Conservation (phyloP, 2,113 vertebrate genomes). For the Pithys albifrons region DNA sequence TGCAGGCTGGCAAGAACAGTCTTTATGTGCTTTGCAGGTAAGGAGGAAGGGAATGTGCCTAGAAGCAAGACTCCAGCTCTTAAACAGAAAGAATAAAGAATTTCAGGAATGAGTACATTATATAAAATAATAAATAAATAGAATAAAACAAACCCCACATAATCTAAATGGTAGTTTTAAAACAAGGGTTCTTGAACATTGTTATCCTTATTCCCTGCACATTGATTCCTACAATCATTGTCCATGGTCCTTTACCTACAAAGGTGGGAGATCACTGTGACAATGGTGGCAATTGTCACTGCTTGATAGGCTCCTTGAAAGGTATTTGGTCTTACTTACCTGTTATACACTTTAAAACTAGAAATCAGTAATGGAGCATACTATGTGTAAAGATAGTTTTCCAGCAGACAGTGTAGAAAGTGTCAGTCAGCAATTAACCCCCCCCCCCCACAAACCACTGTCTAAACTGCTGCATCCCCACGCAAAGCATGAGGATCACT, state of each 20-base stretch:
- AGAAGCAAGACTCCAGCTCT: not conserved
- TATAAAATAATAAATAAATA: constrained; percentile 10
- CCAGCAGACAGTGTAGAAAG: not conserved
- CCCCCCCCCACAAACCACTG: rapidly evolving
- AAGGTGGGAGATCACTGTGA: not conserved
- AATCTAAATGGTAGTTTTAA: not conserved
- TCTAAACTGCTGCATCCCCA: not conserved
- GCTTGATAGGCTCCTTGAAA: not conserved
- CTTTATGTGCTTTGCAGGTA: constrained; percentile 2
- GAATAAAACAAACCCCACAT: not conserved
- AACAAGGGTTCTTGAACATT: not conserved
- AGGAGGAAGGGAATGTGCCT: not conserved
- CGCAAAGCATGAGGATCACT: not conserved
- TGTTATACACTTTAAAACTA: not conserved
- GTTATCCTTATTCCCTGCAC: not conserved
- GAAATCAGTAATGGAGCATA: not conserved
- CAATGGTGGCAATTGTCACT: not conserved
- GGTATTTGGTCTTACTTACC: not conserved
- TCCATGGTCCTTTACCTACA: not conserved
- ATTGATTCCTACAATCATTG: not conserved
- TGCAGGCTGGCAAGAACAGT: not conserved
- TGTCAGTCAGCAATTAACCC: not conserved
- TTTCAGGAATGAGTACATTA: not conserved
- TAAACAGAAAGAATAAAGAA: not conserved
- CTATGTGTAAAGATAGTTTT: not conserved